These are phyloP conservation scores for Anser cygnoides DNA, from an alignment of 2,113 vertebrate species.

Conservation along the genomic window DNA sequence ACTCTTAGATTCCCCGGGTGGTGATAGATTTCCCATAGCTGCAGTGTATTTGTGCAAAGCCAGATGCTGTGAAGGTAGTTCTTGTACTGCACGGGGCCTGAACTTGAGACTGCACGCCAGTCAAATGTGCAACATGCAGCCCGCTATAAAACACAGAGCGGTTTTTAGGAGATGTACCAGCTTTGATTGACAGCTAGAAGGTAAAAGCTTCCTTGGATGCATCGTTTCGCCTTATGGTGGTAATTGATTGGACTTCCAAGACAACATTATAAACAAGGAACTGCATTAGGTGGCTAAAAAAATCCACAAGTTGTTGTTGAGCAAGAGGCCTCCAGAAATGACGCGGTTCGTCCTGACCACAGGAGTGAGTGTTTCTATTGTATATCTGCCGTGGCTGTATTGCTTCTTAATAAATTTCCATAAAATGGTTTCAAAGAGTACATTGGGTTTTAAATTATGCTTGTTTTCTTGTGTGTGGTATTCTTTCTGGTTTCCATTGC, in stretches of 20 bases:
- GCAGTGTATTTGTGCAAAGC: not conserved
- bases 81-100: not conserved
- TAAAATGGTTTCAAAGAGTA: not conserved
- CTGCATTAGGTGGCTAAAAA: not conserved
- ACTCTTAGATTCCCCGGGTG: not conserved
- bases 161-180: not conserved
- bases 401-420: not conserved
- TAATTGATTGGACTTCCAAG: not conserved
- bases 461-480: not conserved
- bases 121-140: fast-evolving
- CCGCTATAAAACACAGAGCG: fast-evolving
- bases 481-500: not conserved
- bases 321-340: fast-evolving
- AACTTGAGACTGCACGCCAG: not conserved
- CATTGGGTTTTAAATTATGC: not conserved
- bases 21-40: constrained; percentile 26
- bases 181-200: not conserved
- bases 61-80: not conserved
- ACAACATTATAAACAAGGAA: not conserved
- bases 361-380: not conserved
- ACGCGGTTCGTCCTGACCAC: not conserved
- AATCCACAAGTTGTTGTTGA: not conserved
- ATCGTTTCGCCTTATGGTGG: not conserved
- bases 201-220: not conserved
- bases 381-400: not conserved